Percentiles rank a stretch among this genome's conserved stretches.
These are phyloP conservation scores for Sturmia bella DNA, from an alignment of 2,888 invertebrate species.

Conservation along the genomic window DNA sequence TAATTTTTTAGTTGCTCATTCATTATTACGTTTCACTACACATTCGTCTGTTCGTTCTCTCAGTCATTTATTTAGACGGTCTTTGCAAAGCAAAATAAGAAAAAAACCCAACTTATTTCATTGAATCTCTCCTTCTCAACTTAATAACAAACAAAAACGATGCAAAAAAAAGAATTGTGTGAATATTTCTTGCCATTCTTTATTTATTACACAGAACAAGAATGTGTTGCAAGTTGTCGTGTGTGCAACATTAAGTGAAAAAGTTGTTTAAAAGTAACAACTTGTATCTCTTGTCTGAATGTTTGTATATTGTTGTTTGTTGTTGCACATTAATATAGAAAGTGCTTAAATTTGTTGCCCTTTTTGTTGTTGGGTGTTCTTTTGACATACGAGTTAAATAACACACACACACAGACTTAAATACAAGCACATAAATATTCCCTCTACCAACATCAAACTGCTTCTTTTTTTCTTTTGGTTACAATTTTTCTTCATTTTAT, in stretches of 20 bases:
- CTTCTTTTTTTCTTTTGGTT: slow-evolving; percentile 32
- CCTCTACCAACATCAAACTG: not conserved
- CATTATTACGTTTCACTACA: slow-evolving; percentile 41
- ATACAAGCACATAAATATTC: not conserved
- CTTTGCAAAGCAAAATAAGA: not conserved
- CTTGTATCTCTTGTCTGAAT: slow-evolving; percentile 32
- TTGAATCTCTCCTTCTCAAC: slow-evolving; percentile 47
- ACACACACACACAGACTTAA: not conserved
- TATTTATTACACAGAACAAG: slow-evolving; percentile 7
- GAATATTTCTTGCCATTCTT: not conserved
- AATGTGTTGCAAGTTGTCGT: not conserved
- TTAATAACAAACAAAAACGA: slow-evolving; percentile 46
- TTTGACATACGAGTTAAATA: slow-evolving; percentile 31
- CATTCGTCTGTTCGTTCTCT: not conserved
- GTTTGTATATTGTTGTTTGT: not conserved
- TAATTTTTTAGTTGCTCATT: slow-evolving; percentile 30
- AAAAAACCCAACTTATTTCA: slow-evolving; percentile 19
- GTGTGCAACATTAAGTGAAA: slow-evolving; percentile 15
- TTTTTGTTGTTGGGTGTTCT: slow-evolving; percentile 22
- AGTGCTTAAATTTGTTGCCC: slow-evolving; percentile 45
- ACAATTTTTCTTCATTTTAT: slow-evolving; percentile 47
- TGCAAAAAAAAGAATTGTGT: slow-evolving; percentile 1
- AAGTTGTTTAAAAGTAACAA: slow-evolving; percentile 38
- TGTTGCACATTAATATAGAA: slow-evolving; percentile 44
- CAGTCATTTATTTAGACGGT: not conserved